Evolutionary conservation across 2,888 invertebrate genomes (phyloP).

Genomic region (Acleris cristana): DNA sequence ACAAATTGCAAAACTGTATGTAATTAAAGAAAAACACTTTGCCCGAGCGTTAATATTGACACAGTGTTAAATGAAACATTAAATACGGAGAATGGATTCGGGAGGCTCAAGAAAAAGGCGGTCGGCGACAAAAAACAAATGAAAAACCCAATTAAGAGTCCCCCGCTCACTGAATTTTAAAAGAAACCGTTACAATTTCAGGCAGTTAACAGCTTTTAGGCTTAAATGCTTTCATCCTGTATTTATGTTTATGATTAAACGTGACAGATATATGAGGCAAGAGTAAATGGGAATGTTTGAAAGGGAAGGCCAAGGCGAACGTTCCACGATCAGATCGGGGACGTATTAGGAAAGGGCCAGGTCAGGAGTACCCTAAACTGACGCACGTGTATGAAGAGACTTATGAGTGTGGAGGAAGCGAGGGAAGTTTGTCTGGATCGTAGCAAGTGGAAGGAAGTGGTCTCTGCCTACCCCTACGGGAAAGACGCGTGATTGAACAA

Average conservation of each 20-base stretch:
- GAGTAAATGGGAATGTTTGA: no score
- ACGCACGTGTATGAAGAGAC: no score
- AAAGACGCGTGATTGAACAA: no score
- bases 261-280: not conserved
- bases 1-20: no score
- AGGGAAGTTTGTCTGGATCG: no score
- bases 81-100: not conserved
- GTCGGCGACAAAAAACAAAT: constrained; percentile 21
- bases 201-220: constrained; percentile 26
- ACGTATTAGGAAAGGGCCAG: no score
- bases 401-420: no score
- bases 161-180: constrained; percentile 22
- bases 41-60: constrained; percentile 15
- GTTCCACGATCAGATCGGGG: no score
- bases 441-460: no score
- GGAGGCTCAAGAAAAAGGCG: not conserved
- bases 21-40: constrained; percentile 12
- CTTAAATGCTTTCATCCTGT: constrained; percentile 21
- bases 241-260: constrained; percentile 18
- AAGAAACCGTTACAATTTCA: constrained; percentile 22
- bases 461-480: no score
- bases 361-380: no score
- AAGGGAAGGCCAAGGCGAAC: no score
- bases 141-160: constrained; percentile 32
- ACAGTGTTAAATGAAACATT: constrained; percentile 21